Conservation (phyloP, 1,140 invertebrate species). For the Bombus impatiens region DNA sequence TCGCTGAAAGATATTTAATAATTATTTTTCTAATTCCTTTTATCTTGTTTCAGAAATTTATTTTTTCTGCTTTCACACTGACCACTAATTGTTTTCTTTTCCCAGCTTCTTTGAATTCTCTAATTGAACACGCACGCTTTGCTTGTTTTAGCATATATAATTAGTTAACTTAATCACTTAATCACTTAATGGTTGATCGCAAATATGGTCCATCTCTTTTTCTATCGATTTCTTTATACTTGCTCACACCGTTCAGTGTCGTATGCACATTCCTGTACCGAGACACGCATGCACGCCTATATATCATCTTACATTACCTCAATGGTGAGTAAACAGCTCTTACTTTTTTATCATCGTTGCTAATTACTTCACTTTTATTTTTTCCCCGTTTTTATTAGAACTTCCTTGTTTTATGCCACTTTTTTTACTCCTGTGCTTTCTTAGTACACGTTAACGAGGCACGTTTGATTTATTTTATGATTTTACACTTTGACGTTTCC, state of each 20-base stretch:
- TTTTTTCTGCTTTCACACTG: neutral
- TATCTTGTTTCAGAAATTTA: slow-evolving; percentile 28
- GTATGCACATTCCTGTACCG: slow-evolving; percentile 68
- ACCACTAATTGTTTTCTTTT: slow-evolving; percentile 4
- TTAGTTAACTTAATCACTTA: slow-evolving; percentile 12
- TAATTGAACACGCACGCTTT: neutral
- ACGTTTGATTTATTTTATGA: neutral
- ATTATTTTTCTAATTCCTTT: slow-evolving; percentile 14
- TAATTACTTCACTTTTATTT: neutral
- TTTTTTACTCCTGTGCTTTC: too few relatives aligned
- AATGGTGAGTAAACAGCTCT: slow-evolving; percentile 69
- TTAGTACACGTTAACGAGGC: neutral
- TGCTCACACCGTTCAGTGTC: slow-evolving; percentile 67
- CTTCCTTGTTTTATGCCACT: neutral
- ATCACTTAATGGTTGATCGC: neutral
- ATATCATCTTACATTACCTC: slow-evolving; percentile 69
- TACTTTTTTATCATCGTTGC: slow-evolving; percentile 30
- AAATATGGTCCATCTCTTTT: neutral
- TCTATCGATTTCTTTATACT: slow-evolving; percentile 38
- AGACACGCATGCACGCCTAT: slow-evolving; percentile 64
- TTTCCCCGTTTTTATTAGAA: neutral
- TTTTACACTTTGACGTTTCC: neutral
- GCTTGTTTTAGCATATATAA: slow-evolving; percentile 15
- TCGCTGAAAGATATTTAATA: neutral
- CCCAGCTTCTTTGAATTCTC: neutral